Base-by-base conservation (phyloP, 2,888 invertebrate species). In the Phoenoteleia sp. region DNA sequence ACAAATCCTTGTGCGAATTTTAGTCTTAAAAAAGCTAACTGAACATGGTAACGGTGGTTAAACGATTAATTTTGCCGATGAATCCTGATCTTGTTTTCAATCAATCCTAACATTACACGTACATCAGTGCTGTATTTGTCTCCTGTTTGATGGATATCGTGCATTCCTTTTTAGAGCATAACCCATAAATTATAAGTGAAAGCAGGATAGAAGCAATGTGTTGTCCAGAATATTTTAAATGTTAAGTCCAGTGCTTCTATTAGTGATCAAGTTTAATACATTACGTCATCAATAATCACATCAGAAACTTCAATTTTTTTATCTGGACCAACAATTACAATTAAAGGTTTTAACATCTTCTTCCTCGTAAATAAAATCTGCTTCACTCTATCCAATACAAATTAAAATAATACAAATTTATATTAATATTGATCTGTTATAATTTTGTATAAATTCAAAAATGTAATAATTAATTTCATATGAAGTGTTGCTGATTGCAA, bases 171-270 rank as follows among this genome's bases (percentile, higher is more conserved):
- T 62, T 79, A 69, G 0, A 79, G n/a, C n/a, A n/a, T 79, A 13
- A 69, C 1, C 13, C 79, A 79, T 11, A 79, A 29, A 45, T 47
- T 69, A 0, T 2, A n/a, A 3, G 60, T 39, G 23, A 47, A 49
- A 25, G 9, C 11, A n/a, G 81, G 81, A 45, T 81, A 81, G 11
- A 39, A 33, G 52, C 60, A 66, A 39, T 81, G 13, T 0, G 36
- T 23, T 0, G 67, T 42, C 13, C 45, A 81, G 25, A 81, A 81
- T 1, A 64, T 67, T 49, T 81, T 81, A 17, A 75, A 81, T 0
- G 74, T 47, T 17, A 81, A 23, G 25, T 74, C 74, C 1, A 74
- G 2, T 5, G 81, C 74, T 33, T 25, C 49, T 17, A 75, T n/a
- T 9, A 39, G n/a, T 6, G 81, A 67, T 11, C 60, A 21, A n/a